Base-by-base conservation (phyloP, 2,888 invertebrate genomes). In the Tenthredo notha region DNA sequence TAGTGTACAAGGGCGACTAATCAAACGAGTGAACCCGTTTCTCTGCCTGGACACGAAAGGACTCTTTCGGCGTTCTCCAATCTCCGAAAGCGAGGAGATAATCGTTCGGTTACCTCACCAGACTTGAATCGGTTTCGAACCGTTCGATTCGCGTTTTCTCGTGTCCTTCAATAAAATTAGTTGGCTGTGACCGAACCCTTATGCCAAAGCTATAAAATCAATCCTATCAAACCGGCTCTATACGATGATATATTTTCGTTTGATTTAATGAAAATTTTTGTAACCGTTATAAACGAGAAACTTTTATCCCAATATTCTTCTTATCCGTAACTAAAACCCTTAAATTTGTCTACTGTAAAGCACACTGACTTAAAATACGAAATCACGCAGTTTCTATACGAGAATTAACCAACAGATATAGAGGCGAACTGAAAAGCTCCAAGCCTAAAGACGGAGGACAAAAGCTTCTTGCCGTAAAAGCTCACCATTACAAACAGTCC, bases 401-500 rank as follows among this genome's bases (percentile, higher is more conserved):
- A 21, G 21, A 77, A 77, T 50, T 54, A 74, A 18, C 43, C 43
- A n/a, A 5, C 43, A n/a, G 21, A 74, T 43, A 43, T 25, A 74
- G 43, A 33, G 33, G 18, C 33, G 67, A 67, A 67, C 67, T 67
- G 29, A 80, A 83, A 83, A 83, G 65, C 83, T 83, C 83, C 33
- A 12, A 29, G 83, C 47, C 67, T 65, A 70, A 70, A 67, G 70
- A 54, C 47, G 18, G 33, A 29, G 70, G 67, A 83, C 70, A 67
- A 83, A 83, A 70, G 65, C 83, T 83, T 21, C 67, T 67, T 70
- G 70, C 65, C 67, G 83, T 83, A 25, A 29, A 83, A 83, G 83
- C 83, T 67, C 83, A 29, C 83, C 83, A 61, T 83, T 83, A 50
- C 83, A 83, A 83, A 83, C 33, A 83, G 67, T 33, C 37, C 61